Conservation (phyloP, 2,113 vertebrate genomes). For the Gambusia holbrooki region DNA sequence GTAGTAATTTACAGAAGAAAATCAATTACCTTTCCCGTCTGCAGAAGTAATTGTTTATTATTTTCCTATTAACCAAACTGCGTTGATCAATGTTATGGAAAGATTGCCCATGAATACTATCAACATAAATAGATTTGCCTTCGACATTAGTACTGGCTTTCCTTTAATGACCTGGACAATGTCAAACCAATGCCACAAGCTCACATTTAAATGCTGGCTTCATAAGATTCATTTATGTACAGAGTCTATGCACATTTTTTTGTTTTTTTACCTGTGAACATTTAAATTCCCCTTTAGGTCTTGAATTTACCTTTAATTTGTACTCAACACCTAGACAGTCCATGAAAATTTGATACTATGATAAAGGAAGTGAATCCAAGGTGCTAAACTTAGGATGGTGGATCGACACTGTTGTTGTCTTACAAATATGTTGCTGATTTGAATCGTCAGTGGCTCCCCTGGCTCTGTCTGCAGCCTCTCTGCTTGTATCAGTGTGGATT, state of each 20-base stretch:
- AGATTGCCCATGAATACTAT: conserved; percentile 93
- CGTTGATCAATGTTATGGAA: conserved; percentile 96
- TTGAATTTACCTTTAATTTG: neutral
- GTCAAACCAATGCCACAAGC: conserved; percentile 92
- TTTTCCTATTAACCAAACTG: conserved; percentile 99
- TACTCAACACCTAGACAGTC: neutral
- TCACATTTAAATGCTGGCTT: conserved; percentile 47
- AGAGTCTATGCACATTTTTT: neutral
- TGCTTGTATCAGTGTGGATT: conserved; percentile 89
- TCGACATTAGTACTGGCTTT: conserved; percentile 88
- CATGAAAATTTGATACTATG: neutral
- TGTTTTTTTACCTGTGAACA: neutral
- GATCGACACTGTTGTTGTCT: conserved; percentile 47
- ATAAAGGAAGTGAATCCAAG: conserved; percentile 25
- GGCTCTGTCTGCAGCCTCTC: conserved; percentile 50
- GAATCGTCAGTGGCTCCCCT: conserved; percentile 63
- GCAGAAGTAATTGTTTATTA: conserved; percentile 99
- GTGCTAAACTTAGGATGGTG: conserved; percentile 17
- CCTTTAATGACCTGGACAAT: conserved; percentile 94
- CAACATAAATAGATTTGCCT: conserved; percentile 97
- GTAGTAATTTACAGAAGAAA: conserved; percentile 97
- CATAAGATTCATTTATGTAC: conserved; percentile 8
- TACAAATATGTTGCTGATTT: conserved; percentile 61
- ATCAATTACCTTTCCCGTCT: conserved; percentile 95
- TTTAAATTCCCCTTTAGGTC: neutral